Evolutionary conservation across 2,797 vertebrate species (phyloP).

Genomic region (Thamnophis elegans): DNA sequence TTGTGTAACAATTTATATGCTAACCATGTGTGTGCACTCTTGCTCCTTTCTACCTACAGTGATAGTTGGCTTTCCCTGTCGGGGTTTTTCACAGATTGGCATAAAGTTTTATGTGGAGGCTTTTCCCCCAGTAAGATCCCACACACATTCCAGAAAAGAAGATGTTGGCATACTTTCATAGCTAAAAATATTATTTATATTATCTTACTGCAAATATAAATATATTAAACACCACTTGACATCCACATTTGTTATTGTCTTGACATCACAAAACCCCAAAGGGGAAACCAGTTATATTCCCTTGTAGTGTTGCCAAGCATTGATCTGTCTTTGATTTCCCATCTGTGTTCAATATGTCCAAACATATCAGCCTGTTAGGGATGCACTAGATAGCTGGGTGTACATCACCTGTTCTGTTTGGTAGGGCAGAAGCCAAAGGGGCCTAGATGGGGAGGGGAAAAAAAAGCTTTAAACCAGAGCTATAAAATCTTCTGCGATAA

Average conservation of each 20-base stretch:
- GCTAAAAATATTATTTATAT: constrained; percentile 44
- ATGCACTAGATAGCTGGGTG: constrained; percentile 33
- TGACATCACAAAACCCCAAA: constrained; percentile 56
- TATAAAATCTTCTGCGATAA: constrained; percentile 16
- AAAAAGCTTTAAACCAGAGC: neutral
- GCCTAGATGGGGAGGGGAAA: neutral
- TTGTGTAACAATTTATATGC: neutral
- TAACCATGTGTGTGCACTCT: neutral
- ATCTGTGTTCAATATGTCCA: constrained; percentile 28
- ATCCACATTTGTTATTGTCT: constrained; percentile 51
- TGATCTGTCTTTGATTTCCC: constrained; percentile 59
- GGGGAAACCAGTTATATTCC: constrained; percentile 49
- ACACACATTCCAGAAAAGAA: constrained; percentile 54
- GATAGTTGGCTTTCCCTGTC: neutral
- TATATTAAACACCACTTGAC: constrained; percentile 34
- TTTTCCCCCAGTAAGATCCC: constrained; percentile 34
- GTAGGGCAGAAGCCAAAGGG: constrained; percentile 25
- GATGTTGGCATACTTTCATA: constrained; percentile 43
- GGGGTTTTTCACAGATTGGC: neutral
- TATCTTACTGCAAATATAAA: constrained; percentile 35
- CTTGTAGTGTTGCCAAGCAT: constrained; percentile 55
- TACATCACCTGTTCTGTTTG: constrained; percentile 25
- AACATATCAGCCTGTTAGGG: constrained; percentile 38
- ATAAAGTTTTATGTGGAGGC: neutral
- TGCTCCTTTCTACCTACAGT: neutral